A percentile compares a stretch with the other conserved stretches of the same genome.
Evolutionary conservation across 2,113 vertebrate species (phyloP).

Genomic region (Cardinalis cardinalis): DNA sequence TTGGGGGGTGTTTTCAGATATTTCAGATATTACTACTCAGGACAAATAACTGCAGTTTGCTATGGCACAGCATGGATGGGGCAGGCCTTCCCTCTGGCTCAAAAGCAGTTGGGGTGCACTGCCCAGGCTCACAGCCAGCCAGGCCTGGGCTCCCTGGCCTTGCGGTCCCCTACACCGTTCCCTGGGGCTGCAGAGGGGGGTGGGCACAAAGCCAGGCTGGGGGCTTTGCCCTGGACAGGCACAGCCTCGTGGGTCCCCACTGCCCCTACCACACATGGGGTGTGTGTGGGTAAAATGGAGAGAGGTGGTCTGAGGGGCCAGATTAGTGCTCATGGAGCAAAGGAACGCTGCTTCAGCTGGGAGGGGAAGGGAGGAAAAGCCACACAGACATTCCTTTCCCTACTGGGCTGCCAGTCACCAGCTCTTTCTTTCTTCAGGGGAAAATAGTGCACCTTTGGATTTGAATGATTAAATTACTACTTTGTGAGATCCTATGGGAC

Average conservation of each 20-base stretch:
- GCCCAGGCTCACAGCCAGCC: background rate
- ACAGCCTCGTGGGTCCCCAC: background rate
- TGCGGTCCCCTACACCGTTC: rapidly evolving
- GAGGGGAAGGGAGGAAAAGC: background rate
- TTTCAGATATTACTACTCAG: background rate
- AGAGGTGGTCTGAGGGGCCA: background rate
- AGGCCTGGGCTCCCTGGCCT: background rate
- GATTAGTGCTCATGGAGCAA: background rate
- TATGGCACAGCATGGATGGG: background rate
- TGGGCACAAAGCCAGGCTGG: background rate
- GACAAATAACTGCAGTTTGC: background rate
- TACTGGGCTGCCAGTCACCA: background rate
- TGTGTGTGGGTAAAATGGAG: background rate
- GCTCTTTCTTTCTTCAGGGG: background rate
- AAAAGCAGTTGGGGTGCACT: background rate
- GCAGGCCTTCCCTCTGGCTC: background rate
- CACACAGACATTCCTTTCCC: background rate
- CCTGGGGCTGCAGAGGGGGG: background rate
- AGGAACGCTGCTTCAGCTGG: background rate
- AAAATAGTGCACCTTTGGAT: background rate
- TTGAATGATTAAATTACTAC: background rate
- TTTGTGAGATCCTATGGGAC: background rate
- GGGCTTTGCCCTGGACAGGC: background rate
- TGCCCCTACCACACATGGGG: rapidly evolving
- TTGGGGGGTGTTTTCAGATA: background rate